phyloP scores from a whole-genome alignment of 1,140 invertebrate species.

The Diachasma alloeum region DNA sequence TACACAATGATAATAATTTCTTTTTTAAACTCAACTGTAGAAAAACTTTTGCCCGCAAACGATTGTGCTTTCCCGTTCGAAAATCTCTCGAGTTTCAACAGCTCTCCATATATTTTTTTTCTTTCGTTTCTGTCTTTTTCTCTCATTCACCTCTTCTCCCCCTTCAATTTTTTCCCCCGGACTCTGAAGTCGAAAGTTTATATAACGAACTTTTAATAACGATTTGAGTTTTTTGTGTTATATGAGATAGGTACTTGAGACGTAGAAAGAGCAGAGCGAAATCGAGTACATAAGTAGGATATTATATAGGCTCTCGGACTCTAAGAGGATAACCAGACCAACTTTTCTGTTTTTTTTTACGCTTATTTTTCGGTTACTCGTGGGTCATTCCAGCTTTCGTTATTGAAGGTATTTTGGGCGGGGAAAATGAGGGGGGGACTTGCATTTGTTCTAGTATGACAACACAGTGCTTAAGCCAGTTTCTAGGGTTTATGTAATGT shows the following conservation, averaged over 20 bases:
- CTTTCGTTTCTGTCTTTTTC: neutral
- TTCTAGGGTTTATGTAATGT: too few relatives aligned
- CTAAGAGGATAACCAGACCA: neutral
- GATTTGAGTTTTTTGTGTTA: neutral
- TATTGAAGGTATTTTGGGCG: too few relatives aligned
- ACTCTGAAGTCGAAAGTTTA: constrained; percentile 1
- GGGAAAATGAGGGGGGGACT: too few relatives aligned
- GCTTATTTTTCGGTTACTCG: neutral
- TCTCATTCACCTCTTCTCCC: neutral
- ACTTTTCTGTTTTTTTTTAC: neutral
- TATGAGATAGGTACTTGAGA: constrained; percentile 6
- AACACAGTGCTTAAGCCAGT: too few relatives aligned
- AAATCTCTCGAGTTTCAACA: constrained; percentile 1
- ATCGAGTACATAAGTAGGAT: constrained; percentile 2
- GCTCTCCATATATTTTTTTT: neutral
- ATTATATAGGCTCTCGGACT: neutral
- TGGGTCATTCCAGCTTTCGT: neutral
- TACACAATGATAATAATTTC: neutral
- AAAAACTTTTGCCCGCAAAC: neutral
- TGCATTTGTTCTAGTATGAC: too few relatives aligned
- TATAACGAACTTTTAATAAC: constrained; percentile 10
- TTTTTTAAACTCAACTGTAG: neutral
- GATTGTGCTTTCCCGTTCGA: neutral
- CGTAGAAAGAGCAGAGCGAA: neutral
- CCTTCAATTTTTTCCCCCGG: neutral